Evolutionary conservation across 2,113 vertebrate genomes (phyloP).

Genomic region (Neomonachus schauinslandi): DNA sequence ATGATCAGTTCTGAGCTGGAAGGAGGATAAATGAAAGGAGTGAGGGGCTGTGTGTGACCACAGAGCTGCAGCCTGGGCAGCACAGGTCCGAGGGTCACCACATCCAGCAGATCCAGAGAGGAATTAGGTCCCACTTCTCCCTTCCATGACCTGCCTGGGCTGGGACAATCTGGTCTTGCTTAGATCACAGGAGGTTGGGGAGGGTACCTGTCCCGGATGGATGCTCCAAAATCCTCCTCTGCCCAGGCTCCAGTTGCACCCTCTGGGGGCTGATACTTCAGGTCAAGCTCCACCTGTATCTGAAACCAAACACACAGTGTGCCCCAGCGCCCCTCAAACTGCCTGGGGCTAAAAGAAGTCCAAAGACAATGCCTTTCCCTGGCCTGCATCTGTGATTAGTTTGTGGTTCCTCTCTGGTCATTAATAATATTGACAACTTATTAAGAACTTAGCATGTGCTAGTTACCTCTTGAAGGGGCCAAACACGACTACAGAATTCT

Average conservation of each 20-base stretch:
- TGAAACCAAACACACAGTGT: constrained; percentile 72
- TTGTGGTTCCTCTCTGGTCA: background rate
- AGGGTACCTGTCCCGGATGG: constrained; percentile 84
- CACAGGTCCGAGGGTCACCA: background rate
- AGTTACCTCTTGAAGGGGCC: constrained; percentile 89
- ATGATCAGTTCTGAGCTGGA: constrained; percentile 89
- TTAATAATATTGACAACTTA: background rate
- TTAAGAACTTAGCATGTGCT: background rate
- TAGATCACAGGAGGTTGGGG: background rate
- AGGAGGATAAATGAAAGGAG: constrained; percentile 50
- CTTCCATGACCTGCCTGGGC: background rate
- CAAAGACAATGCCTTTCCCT: background rate
- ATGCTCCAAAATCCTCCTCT: constrained; percentile 89
- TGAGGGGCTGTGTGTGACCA: background rate
- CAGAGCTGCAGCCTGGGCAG: background rate
- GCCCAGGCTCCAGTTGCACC: constrained; percentile 91
- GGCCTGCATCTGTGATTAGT: background rate
- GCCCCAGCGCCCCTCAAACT: background rate
- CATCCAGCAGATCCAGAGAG: background rate
- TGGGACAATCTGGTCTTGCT: background rate
- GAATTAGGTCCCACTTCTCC: background rate
- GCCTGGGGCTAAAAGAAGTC: background rate
- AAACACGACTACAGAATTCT: constrained; percentile 81
- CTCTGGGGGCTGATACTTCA: constrained; percentile 92
- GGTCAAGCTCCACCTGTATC: constrained; percentile 95